Base-by-base conservation (phyloP, 2,888 invertebrate species). In the Agrotis segetum region DNA sequence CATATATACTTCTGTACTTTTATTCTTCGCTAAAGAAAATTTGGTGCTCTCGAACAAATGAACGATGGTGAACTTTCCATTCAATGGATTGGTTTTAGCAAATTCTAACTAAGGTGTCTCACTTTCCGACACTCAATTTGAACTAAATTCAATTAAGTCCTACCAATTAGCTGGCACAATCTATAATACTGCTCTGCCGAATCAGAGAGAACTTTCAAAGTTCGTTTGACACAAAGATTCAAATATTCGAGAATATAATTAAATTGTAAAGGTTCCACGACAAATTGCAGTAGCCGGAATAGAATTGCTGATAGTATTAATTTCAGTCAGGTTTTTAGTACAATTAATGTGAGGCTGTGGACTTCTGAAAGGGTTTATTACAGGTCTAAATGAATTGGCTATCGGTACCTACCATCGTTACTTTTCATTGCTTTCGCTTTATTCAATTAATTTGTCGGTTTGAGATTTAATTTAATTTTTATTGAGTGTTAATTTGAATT, bases 251-350 rank as follows among this genome's bases (percentile, higher is more conserved):
- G 84, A 83, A 82, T 88, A 85, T 92, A 91, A 93, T 93, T 89
- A 90, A 93, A 92, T 91, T 90, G 89, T 87, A 87, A 91, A 89
- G 89, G 89, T 87, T 90, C 69, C 88, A 86, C 88, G 90, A 92
- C 90, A 90, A 92, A 92, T 93, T 90, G 89, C 85, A 88, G 86
- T 84, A 86, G 83, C 83, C 83, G 84, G 80, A 79, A 79, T 83
- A 74, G 79, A 88, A 90, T 88, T 76, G 83, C 82, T 88, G 86
- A 87, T 88, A 86, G 90, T 90, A 91, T 93, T 92, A 89, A 93
- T 93, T 93, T 90, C 83, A 87, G 87, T 84, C 87, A 89, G 88
- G 87, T 89, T 91, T 91, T 90, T 85, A 87, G 86, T 81, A 83
- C 81, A 91, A 92, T 92, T 89, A 89, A 92, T 92, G 88, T 85